phyloP scores from a whole-genome alignment of 1,140 invertebrate species.

The Matsumurasca onukii region DNA sequence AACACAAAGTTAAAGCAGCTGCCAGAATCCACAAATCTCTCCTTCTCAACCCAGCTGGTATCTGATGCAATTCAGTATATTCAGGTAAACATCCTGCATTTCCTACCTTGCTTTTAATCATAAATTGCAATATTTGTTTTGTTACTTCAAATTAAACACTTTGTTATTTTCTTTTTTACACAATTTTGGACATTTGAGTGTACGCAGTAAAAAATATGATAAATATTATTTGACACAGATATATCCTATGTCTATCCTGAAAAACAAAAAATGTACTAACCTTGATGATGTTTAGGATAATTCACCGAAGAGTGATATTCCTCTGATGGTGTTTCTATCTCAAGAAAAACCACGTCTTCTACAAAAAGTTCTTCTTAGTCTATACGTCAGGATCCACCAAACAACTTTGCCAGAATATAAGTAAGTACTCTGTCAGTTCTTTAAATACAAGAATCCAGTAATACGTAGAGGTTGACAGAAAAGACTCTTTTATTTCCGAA shows the following conservation, averaged over 20 bases:
- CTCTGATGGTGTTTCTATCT: conserved; percentile 26
- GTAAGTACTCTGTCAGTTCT: no score
- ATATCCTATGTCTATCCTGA: no score
- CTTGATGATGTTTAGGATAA: conserved; percentile 31
- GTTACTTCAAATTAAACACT: no score
- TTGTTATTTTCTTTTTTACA: no score
- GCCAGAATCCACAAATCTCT: background rate
- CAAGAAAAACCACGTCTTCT: conserved; percentile 30
- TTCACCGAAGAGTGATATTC: conserved; percentile 11
- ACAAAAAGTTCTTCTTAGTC: conserved; percentile 32
- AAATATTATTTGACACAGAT: no score
- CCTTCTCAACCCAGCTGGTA: conserved; percentile 17
- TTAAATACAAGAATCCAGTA: no score
- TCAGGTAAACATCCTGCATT: background rate
- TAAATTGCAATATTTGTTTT: no score
- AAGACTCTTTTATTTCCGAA: no score
- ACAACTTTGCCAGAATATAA: background rate
- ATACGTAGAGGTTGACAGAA: no score
- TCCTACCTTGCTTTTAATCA: background rate
- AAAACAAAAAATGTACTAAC: no score
- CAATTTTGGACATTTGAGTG: no score
- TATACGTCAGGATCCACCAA: conserved; percentile 1
- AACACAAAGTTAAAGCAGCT: background rate
- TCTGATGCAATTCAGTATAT: background rate
- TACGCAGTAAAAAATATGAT: no score